Evolutionary conservation across 2,113 vertebrate genomes (phyloP), one percentile per base, ranked within the genome.

Genomic region (Sula dactylatra): DNA sequence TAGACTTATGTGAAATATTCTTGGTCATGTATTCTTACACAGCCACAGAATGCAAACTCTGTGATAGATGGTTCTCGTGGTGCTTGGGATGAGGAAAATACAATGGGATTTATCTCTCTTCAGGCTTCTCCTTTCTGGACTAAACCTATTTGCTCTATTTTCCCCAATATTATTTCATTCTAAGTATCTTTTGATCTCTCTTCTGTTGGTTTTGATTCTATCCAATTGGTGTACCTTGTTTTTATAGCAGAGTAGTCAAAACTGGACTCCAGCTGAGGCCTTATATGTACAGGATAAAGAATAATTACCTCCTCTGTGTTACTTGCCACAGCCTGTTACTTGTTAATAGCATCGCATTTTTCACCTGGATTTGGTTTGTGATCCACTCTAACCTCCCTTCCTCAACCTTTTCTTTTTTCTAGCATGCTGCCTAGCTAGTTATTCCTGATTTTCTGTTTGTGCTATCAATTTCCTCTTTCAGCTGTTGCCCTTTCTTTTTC

Each of bases 361-460:
- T 91, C 78, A 93, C 78, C 61, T 84, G 81, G 69, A 52, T 64
- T 93, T 91, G 79, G 83, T 91, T 73, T 95, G 80, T 54, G 29
- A 74, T 66, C 47, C n/a, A 36, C 24, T 84, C 34, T 52, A 72
- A 65, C 45, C 19, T 91, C 26, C 29, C 21, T 82, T n/a, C 32
- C 42, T 81, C 45, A 44, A 38, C 18, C 4, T 69, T 74, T 64
- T 44, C 4, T 20, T 78, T 88, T 31, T 36, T 38, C 55, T 84
- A 91, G 5, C 50, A 47, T 47, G 18, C 52, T 94, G 24, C 50
- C 81, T 65, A 16, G 18, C 27, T 86, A 84, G 80, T 94, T 95
- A 56, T 86, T 85, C 55, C 38, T 94, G 42, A 73, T 89, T 92
- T 93, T 95, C 62, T 93, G 26, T 88, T 90, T 91, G 31, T 64